Conservation (phyloP, 1,140 invertebrate genomes). For the Drosophila sp. region DNA sequence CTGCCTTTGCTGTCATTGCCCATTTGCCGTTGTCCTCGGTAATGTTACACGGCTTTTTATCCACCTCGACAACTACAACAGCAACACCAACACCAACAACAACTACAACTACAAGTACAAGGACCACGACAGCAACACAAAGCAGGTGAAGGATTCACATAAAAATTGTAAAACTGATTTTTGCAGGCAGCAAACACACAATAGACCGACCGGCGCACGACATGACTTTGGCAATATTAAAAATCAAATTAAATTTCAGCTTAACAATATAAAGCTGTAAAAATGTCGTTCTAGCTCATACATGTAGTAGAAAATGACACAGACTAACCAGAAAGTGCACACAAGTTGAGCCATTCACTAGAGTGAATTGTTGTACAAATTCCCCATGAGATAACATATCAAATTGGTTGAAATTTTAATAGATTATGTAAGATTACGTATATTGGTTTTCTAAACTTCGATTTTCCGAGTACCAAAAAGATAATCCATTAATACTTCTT, state of each 20-base stretch:
- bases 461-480: no score
- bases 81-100: neutral
- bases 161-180: conserved; percentile 71
- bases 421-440: no score
- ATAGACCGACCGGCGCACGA: conserved; percentile 7
- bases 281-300: neutral
- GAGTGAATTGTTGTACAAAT: neutral
- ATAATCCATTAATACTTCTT: no score
- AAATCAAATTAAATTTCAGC: conserved; percentile 70
- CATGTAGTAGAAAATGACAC: neutral
- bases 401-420: neutral
- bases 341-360: neutral
- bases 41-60: conserved; percentile 57
- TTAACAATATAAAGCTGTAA: conserved; percentile 29
- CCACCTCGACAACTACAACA: conserved; percentile 35
- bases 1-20: conserved; percentile 53
- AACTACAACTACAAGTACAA: conserved; percentile 24
- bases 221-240: conserved; percentile 51
- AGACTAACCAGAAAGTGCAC: no score
- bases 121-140: conserved; percentile 37
- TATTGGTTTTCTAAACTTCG: no score
- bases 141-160: conserved; percentile 70
- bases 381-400: neutral
- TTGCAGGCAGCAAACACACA: conserved; percentile 27
- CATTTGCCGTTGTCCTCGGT: conserved; percentile 61